A percentile compares a stretch with the other conserved stretches of the same genome.
Conservation (phyloP, 2,113 vertebrate species). For the Melanerpes formicivorus region DNA sequence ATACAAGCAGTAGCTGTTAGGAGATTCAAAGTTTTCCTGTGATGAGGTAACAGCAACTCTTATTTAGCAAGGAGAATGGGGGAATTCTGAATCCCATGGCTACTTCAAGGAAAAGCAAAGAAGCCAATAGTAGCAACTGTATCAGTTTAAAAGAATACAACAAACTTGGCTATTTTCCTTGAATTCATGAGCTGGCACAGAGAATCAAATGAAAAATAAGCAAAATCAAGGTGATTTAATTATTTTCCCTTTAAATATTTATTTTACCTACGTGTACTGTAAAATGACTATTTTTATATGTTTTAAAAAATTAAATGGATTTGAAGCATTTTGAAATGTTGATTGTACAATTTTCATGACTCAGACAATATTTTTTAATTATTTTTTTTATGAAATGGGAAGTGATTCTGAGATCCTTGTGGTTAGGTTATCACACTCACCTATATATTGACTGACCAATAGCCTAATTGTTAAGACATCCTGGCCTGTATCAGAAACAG, state of each 20-base stretch:
- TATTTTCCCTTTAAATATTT: not conserved
- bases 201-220: not conserved
- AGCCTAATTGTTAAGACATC: not conserved
- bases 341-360: not conserved
- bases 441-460: not conserved
- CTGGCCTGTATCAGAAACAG: no score
- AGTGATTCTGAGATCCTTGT: not conserved
- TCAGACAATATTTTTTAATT: not conserved
- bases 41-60: not conserved
- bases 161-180: not conserved
- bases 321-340: not conserved
- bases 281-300: not conserved
- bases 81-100: not conserved
- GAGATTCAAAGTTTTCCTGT: not conserved
- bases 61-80: constrained; percentile 13
- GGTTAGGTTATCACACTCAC: not conserved
- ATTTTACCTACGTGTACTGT: not conserved
- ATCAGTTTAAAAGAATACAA: not conserved
- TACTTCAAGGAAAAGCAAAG: not conserved
- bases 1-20: not conserved
- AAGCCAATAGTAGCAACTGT: not conserved
- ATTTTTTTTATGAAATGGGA: not conserved
- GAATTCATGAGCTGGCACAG: not conserved
- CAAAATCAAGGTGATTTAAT: not conserved
- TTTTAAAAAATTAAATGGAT: not conserved